Evolutionary conservation across 30 jellyfish, hydroid and myxozoan species (phyloP).

Genomic region (Phacellophora camtschatica): DNA sequence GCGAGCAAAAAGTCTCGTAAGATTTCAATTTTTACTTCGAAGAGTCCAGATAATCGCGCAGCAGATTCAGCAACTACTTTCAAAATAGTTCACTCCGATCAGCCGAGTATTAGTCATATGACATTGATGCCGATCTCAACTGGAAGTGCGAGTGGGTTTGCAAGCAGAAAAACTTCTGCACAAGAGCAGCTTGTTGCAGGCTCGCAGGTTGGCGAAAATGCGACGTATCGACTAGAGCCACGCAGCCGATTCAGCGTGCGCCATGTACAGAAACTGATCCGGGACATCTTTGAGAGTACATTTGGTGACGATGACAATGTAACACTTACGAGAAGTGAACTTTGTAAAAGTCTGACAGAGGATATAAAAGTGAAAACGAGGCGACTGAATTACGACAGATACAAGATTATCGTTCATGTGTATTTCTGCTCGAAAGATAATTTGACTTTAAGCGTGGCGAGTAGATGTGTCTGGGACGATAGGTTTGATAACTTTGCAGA

Average conservation of each 20-base stretch:
- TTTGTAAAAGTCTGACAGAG: constrained; percentile 55
- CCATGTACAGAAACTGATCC: constrained; percentile 5
- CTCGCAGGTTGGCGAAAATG: not conserved
- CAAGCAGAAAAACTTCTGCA: constrained; percentile 7
- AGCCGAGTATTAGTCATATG: not conserved
- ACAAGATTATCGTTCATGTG: constrained; percentile 38
- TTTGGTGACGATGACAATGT: not conserved
- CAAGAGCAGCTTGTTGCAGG: not conserved
- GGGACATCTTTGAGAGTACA: constrained; percentile 30
- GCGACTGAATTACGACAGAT: constrained; percentile 48
- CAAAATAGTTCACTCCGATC: constrained; percentile 9
- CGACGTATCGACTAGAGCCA: constrained; percentile 42
- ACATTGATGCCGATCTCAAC: not conserved
- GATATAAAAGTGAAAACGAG: constrained; percentile 47
- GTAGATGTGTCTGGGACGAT: constrained; percentile 68
- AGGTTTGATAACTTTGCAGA: constrained; percentile 50
- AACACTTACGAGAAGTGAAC: not conserved
- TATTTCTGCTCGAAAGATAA: constrained; percentile 33
- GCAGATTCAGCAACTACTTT: not conserved
- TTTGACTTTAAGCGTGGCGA: constrained; percentile 19
- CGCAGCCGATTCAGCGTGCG: constrained; percentile 6
- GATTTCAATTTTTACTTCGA: constrained; percentile 6
- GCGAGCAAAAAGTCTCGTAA: not conserved
- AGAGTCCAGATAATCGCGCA: not conserved
- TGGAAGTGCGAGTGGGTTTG: not conserved